A percentile compares a stretch with the other conserved stretches of the same genome.
phyloP scores from a whole-genome alignment of 2,888 invertebrate species.

The Synergus japonicus region DNA sequence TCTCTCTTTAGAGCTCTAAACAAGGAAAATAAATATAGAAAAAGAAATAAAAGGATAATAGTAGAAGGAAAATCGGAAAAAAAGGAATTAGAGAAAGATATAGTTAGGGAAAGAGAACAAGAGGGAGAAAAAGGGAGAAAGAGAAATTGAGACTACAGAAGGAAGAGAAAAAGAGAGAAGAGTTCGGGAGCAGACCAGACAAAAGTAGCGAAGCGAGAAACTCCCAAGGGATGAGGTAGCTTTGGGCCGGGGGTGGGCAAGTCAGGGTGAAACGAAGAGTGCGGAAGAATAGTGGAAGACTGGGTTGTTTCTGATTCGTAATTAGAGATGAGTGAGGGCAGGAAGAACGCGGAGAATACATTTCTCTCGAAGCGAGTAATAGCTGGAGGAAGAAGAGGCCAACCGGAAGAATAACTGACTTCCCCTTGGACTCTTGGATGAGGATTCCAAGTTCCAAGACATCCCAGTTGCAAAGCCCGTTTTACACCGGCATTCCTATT shows the following conservation, averaged over 20 bases:
- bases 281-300: slow-evolving; percentile 54
- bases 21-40: neutral
- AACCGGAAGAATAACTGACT: slow-evolving; percentile 64
- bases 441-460: slow-evolving; percentile 42
- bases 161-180: slow-evolving; percentile 44
- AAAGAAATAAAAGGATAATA: neutral
- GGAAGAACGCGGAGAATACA: slow-evolving; percentile 63
- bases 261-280: slow-evolving; percentile 50
- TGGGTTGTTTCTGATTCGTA: slow-evolving; percentile 72
- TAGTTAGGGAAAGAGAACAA: slow-evolving; percentile 29
- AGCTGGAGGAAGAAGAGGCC: slow-evolving; percentile 62
- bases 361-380: slow-evolving; percentile 66
- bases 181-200: slow-evolving; percentile 43
- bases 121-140: slow-evolving; percentile 19
- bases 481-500: slow-evolving; percentile 17
- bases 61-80: neutral
- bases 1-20: neutral
- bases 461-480: slow-evolving; percentile 14
- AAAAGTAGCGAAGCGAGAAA: slow-evolving; percentile 63
- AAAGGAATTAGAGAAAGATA: neutral
- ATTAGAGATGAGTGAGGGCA: slow-evolving; percentile 72
- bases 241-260: slow-evolving; percentile 45
- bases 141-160: slow-evolving; percentile 28
- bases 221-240: slow-evolving; percentile 44
- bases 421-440: slow-evolving; percentile 45